Evolutionary conservation across 2,888 invertebrate species (phyloP), one percentile per base, ranked within the genome.

Genomic region (Cinara cedri): DNA sequence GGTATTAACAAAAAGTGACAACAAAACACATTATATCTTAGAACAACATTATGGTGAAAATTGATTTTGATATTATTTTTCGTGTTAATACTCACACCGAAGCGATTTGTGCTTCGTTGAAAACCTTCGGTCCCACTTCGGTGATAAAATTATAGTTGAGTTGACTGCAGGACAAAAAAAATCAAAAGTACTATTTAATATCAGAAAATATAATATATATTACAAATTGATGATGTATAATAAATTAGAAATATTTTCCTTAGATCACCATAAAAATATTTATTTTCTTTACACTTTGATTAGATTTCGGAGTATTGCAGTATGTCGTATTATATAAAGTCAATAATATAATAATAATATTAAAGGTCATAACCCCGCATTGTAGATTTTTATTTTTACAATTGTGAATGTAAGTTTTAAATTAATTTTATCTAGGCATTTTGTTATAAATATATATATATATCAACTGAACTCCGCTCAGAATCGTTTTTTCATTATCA

Each of bases 31-130:
- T 60, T 26, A 60, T 26, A 13, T n/a, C n/a, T n/a, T n/a, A n/a
- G n/a, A n/a, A n/a, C 3, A 60, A 60, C 8, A 60, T 26, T 60
- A 16, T 9, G 24, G 26, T 60, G 14, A 26, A 26, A 57, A 16
- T 26, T 57, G 24, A 57, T 34, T 3, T 34, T 4, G 34, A 34
- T 4, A 34, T 34, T 34, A 34, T 34, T 34, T 4, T 34, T 6
- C 6, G 34, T 34, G n/a, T n/a, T n/a, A 34, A 68, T 82, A 87
- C 89, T 88, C 85, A 89, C 89, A 89, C 83, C 84, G 87, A 87
- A 60, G 87, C 88, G 84, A 94, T 93, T 86, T 92, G 89, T 3
- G 93, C 92, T 83, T 92, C 92, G 85, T 90, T 90, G 85, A 94
- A 94, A 2, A 93, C 92, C 82, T 88, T 89, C 81, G 91, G 90